These are phyloP conservation scores for Linnaemya tessellans DNA, from an alignment of 2,888 invertebrate genomes.

Conservation along the genomic window DNA sequence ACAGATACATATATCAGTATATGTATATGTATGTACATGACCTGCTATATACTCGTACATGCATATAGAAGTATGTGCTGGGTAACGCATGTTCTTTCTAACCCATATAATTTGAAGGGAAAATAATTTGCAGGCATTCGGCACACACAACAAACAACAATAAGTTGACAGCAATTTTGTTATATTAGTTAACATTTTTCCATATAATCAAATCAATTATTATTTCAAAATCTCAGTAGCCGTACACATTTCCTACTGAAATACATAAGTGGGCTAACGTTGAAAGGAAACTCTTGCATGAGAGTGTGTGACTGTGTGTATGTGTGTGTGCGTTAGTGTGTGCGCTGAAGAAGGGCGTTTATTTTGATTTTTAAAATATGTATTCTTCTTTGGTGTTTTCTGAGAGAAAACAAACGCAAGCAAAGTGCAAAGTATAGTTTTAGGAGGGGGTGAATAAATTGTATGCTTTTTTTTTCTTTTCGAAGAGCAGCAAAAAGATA, in stretches of 20 bases:
- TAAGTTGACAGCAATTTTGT: slow-evolving; percentile 40
- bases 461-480: neutral
- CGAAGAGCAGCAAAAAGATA: neutral
- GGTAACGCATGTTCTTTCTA: slow-evolving; percentile 58
- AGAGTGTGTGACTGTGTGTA: slow-evolving; percentile 1
- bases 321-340: slow-evolving; percentile 34
- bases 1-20: too few species aligned
- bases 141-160: slow-evolving; percentile 11
- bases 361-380: slow-evolving; percentile 74
- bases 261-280: neutral
- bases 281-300: neutral
- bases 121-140: slow-evolving; percentile 49
- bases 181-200: slow-evolving; percentile 42
- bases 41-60: too few species aligned
- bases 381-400: slow-evolving; percentile 64
- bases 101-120: slow-evolving; percentile 59
- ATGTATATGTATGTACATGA: too few species aligned
- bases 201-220: slow-evolving; percentile 68
- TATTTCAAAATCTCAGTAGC: slow-evolving; percentile 56
- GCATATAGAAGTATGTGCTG: neutral
- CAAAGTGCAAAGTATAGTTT: slow-evolving; percentile 54
- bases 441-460: slow-evolving; percentile 60
- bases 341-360: slow-evolving; percentile 70
- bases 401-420: slow-evolving; percentile 43
- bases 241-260: neutral